Base-by-base conservation (phyloP, 2,797 vertebrate genomes). In the Pangasius djambal region DNA sequence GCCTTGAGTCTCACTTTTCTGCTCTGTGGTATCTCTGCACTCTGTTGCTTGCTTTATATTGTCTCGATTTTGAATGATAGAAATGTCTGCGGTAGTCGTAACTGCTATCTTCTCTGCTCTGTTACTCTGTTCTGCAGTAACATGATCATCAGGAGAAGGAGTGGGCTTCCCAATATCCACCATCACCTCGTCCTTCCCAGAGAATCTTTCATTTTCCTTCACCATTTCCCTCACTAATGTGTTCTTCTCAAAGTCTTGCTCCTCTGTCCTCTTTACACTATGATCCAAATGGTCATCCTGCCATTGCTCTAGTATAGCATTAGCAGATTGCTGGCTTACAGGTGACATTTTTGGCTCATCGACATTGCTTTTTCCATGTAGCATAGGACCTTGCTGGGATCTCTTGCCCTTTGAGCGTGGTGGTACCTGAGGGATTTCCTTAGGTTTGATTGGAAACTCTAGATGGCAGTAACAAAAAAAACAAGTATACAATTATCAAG, bases 401-500 rank as follows among this genome's bases (percentile, higher is more conserved):
- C 8, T 85, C 50, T 70, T 89, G 59, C 28, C 89, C 34, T 88
- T 91, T 75, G 61, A 72, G 65, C 88, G 70, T 70, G 81, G 86
- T 77, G 91, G 90, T 34, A 74, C 83, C 87, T 82, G 89, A 89
- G 86, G 90, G n/a, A 88, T 74, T 9, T 74, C 84, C 50, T 84
- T 77, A 55, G 59, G 40, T 86, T 48, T 88, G 37, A 37, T 28
- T 50, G 63, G 59, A 63, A 78, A 28, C 20, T 81, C 86, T 90
- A 65, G 8, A 85, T 22, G 28, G 25, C 28, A 59, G 20, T 63
- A 48, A 89, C 50, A 70, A 34, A 16, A 78, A n/a, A 18, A 44
- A 37, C 37, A 37, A 78, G 40, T 18, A 50, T 20, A 87, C 40
- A 34, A 48, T 40, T 50, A 59, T 37, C 34, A 82, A 4, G 48